These are phyloP conservation scores for Argyresthia albistria DNA, from an alignment of 2,888 invertebrate species.

Conservation along the genomic window DNA sequence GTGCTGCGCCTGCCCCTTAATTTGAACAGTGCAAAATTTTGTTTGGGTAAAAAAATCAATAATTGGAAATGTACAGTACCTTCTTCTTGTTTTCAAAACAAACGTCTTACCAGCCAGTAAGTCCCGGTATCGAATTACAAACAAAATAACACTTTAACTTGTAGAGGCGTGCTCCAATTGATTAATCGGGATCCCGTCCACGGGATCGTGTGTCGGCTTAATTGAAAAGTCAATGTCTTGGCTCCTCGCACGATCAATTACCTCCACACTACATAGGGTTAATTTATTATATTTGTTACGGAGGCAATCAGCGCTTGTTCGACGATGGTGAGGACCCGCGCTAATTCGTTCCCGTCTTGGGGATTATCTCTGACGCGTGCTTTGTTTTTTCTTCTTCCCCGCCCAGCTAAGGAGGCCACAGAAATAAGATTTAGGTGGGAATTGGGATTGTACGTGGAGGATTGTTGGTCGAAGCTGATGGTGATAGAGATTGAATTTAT, in stretches of 20 bases:
- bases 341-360: background rate
- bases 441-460: background rate
- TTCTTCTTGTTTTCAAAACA: background rate
- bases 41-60: too few relatives aligned
- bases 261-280: slow-evolving; percentile 1
- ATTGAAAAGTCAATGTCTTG: slow-evolving; percentile 68
- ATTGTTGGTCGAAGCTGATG: background rate
- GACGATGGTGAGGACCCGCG: background rate
- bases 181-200: slow-evolving; percentile 5
- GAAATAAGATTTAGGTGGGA: background rate
- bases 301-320: background rate
- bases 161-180: slow-evolving; percentile 1
- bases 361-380: background rate
- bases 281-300: slow-evolving; percentile 3
- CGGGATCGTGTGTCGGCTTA: slow-evolving; percentile 30
- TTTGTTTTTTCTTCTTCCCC: background rate
- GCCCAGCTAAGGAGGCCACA: background rate
- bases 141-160: slow-evolving; percentile 6
- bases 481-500: background rate
- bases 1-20: too few relatives aligned
- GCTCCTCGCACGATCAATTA: slow-evolving; percentile 1
- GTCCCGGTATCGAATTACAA: background rate
- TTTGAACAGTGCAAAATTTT: too few relatives aligned
- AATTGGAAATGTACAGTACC: too few relatives aligned
- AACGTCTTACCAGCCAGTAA: background rate